Base-by-base conservation (phyloP, 2,113 vertebrate genomes). In the Lipophrys pholis region DNA sequence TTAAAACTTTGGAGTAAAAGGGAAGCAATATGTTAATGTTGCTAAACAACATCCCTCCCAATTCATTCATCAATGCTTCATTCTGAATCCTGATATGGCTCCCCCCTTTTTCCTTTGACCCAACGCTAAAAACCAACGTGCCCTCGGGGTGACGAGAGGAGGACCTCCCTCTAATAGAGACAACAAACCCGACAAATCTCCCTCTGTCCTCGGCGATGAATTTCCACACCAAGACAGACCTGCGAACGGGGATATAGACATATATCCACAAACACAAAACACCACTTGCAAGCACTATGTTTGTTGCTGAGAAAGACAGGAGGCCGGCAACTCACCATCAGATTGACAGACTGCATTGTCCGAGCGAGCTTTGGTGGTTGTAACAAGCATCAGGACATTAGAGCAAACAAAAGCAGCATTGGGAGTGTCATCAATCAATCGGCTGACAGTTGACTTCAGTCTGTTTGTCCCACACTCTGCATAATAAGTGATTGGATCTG, bases 401-500 rank as follows among this genome's bases (percentile, higher is more conserved):
- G 92, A 94, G 87, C 90, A 95, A 96, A 97, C 96, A 97, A 96
- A 96, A 96, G 96, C 95, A 87, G 93, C 93, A 96, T 94, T 94
- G 97, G 95, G 94, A 92, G 91, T 92, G 95, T 97, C 98, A 99
- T 99, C 97, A 97, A 99, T 99, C 98, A 99, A 93, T 0, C 56
- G 35, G 39, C 91, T 97, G 98, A 98, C 97, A 98, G 96, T 92
- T 85, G 94, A 95, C 97, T 97, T 95, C 94, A 95, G 96, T 98
- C 96, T 98, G 98, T 99, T 98, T 98, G 97, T 97, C 95, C 95
- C 96, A 11, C 78, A 95, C 95, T 97, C 95, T 99, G 97, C 98
- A 99, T 99, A 98, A 97, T 98, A 98, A 97, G 97, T 95, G 97
- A 98, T 98, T 96, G 96, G 95, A 99, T 99, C 97, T 95, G 94